Evolutionary conservation across 2,888 invertebrate genomes (phyloP), one percentile per base, ranked within the genome.

Genomic region (Dyspetes luteomarginatus): DNA sequence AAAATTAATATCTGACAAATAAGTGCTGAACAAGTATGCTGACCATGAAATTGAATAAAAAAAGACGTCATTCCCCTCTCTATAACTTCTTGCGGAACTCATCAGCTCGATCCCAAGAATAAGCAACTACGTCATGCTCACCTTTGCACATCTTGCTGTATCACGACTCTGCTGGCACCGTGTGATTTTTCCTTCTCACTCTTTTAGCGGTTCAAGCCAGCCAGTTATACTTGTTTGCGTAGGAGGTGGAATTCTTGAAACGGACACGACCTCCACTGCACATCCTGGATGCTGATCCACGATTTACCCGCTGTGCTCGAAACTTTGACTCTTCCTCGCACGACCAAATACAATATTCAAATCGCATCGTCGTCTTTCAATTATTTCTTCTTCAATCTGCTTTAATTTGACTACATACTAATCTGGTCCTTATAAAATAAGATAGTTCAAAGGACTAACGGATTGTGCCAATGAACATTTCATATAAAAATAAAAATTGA

Each of bases 181-280:
- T 45, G 48, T 28, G 58, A 28, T 45, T 45, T 48, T 48, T 50
- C 71, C 43, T 58, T 26, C 65, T 58, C 58, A 28, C 64, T 77
- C 62, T 56, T 67, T 67, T 50, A 36, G 22, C 24, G 15, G 30
- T 48, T 24, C 69, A 64, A 45, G 36, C 30, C 67, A 71, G 43
- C 64, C 41, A 22, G 58, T 71, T 71, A 75, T 65, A 71, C 71
- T 65, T 58, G 65, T 67, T 76, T 19, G 73, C 81, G 81, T 81
- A 64, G 81, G 81, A 17, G 72, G 56, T 24, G 41, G 28, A 52
- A 78, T 78, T 72, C 72, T 60, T 52, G 68, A 64, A 41, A 77
- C 43, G 67, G 43, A 72, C 45, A 58, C 64, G 72, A 81, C 64
- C 76, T 77, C 76, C 73, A 58, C 72, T 55, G 22, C 41, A 81